A percentile compares a stretch with the other conserved stretches of the same genome.
phyloP scores from a whole-genome alignment of 30 jellyfish, hydroid and myxozoan genomes.

The Mastigias papua region DNA sequence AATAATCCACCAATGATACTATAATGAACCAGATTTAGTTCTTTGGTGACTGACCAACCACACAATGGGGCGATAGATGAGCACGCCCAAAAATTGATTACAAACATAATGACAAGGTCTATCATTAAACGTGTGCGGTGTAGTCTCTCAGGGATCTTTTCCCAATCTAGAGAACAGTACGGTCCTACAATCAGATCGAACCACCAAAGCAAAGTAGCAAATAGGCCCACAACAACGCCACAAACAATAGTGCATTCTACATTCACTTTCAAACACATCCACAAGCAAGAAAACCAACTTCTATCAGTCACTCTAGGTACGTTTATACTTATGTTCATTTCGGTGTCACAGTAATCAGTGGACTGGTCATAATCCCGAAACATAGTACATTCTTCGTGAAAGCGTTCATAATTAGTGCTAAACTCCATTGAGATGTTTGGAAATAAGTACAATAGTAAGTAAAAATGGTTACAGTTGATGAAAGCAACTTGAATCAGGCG shows the following conservation, averaged over 20 bases:
- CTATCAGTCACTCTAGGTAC: too few relatives aligned
- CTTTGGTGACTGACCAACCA: slow-evolving; percentile 10
- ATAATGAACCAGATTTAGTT: not conserved
- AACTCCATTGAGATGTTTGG: too few relatives aligned
- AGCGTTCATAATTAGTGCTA: too few relatives aligned
- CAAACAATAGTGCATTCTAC: not conserved
- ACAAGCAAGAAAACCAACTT: not conserved
- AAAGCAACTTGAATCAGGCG: too few relatives aligned
- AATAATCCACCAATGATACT: not conserved
- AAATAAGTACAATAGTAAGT: too few relatives aligned
- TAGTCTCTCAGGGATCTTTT: not conserved
- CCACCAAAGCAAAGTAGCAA: slow-evolving; percentile 36
- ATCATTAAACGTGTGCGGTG: slow-evolving; percentile 12
- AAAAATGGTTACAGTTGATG: too few relatives aligned
- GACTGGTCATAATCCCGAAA: too few relatives aligned
- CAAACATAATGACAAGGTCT: not conserved
- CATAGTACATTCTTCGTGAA: too few relatives aligned
- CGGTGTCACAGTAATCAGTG: not conserved
- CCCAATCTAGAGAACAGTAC: slow-evolving; percentile 22
- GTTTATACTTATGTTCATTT: not conserved
- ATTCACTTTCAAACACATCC: slow-evolving; percentile 6
- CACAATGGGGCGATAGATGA: slow-evolving; percentile 9
- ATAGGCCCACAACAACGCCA: slow-evolving; percentile 12
- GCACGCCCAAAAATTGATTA: slow-evolving; percentile 10
- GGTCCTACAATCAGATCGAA: slow-evolving; percentile 6